phyloP scores from a whole-genome alignment of 2,113 vertebrate genomes.

The Gulo gulo region DNA sequence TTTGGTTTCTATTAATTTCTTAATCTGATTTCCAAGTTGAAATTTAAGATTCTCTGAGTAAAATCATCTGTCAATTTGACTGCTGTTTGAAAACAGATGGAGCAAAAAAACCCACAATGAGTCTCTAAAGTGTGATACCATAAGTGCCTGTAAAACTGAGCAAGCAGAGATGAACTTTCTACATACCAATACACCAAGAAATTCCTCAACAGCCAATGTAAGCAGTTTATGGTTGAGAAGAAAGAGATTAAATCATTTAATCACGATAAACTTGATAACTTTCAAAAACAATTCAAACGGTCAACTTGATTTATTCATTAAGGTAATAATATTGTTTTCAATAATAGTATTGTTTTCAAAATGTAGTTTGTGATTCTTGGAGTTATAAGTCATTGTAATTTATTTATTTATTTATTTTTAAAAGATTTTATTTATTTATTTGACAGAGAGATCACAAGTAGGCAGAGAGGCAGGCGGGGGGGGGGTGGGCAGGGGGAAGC shows the following conservation, averaged over 20 bases:
- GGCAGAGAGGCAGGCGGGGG: no score
- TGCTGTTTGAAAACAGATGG: not conserved
- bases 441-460: no score
- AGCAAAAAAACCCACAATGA: not conserved
- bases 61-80: not conserved
- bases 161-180: not conserved
- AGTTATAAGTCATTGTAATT: not conserved
- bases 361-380: not conserved
- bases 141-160: not conserved
- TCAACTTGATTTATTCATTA: not conserved
- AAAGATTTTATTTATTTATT: no score
- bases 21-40: not conserved
- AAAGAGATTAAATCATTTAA: not conserved
- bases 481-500: fast-evolving
- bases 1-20: not conserved
- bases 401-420: not conserved
- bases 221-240: not conserved
- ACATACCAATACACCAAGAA: not conserved
- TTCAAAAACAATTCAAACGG: not conserved
- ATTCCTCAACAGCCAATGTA: not conserved
- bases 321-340: not conserved
- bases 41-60: not conserved
- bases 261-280: not conserved
- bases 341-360: not conserved
- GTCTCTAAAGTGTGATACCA: not conserved